Conservation (phyloP, 2,888 invertebrate species). For the Acholoe squamosa region DNA sequence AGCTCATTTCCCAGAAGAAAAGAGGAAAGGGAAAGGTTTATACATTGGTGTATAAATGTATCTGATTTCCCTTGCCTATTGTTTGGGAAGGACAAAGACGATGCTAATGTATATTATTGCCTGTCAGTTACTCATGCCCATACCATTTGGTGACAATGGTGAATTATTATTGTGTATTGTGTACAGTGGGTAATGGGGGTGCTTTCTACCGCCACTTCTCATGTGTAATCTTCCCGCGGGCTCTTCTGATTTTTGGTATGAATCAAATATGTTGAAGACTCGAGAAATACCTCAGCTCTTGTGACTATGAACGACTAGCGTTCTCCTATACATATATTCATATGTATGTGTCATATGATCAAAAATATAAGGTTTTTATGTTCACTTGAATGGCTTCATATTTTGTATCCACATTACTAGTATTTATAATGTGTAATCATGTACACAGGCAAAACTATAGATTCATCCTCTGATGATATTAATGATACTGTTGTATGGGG, state of each 20-base stretch:
- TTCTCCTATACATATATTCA: slow-evolving; percentile 44
- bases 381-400: slow-evolving; percentile 62
- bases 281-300: slow-evolving; percentile 57
- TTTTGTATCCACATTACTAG: slow-evolving; percentile 47
- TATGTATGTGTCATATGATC: slow-evolving; percentile 54
- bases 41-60: not conserved
- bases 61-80: not conserved
- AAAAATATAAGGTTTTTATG: slow-evolving; percentile 36
- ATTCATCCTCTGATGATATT: slow-evolving; percentile 44
- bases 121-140: slow-evolving; percentile 52
- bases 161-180: slow-evolving; percentile 49
- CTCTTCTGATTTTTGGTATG: slow-evolving; percentile 49
- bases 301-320: not conserved
- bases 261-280: slow-evolving; percentile 51
- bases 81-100: slow-evolving; percentile 22
- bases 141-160: slow-evolving; percentile 20
- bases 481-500: slow-evolving; percentile 47
- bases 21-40: not conserved
- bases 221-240: slow-evolving; percentile 42
- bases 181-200: slow-evolving; percentile 3
- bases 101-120: slow-evolving; percentile 58
- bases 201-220: slow-evolving; percentile 53
- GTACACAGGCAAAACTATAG: slow-evolving; percentile 54
- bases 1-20: slow-evolving; percentile 43
- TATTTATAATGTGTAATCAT: slow-evolving; percentile 53